A percentile compares a stretch with the other conserved stretches of the same genome.
phyloP scores from a whole-genome alignment of 2,113 vertebrate species.

The Perca flavescens region DNA sequence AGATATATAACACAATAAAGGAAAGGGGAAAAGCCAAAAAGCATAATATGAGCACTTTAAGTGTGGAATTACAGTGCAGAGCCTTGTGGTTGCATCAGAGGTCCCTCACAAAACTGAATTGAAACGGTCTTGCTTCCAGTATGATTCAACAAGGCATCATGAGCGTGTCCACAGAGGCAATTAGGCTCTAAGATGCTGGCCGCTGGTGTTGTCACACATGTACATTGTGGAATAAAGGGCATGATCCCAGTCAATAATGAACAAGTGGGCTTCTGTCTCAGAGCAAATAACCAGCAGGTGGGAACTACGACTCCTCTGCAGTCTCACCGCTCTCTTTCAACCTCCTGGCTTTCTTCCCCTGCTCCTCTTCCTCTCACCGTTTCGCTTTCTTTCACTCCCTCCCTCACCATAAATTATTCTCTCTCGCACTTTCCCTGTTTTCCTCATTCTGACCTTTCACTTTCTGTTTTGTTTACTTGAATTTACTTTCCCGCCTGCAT shows the following conservation, averaged over 20 bases:
- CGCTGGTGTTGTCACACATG: constrained; percentile 15
- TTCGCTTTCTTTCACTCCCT: constrained; percentile 11
- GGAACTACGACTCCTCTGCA: constrained; percentile 21
- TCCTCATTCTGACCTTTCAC: constrained; percentile 52
- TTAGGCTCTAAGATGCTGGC: constrained; percentile 10
- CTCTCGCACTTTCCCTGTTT: constrained; percentile 21
- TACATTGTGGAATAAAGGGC: constrained; percentile 31
- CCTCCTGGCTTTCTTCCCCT: constrained; percentile 24
- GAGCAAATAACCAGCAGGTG: constrained; percentile 50
- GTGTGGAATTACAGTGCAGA: constrained; percentile 44
- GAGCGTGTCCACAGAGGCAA: constrained; percentile 28
- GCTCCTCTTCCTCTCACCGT: constrained; percentile 5
- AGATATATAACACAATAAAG: no score
- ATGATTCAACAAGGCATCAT: constrained; percentile 30
- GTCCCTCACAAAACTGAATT: constrained; percentile 45
- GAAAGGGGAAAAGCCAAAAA: no score
- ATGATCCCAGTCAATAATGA: constrained; percentile 45
- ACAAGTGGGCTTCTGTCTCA: constrained; percentile 31
- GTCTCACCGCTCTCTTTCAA: constrained; percentile 4
- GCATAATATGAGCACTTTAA: not conserved
- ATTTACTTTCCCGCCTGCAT: constrained; percentile 62
- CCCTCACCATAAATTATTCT: constrained; percentile 39
- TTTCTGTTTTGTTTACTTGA: constrained; percentile 66
- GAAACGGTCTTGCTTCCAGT: constrained; percentile 40
- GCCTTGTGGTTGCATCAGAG: constrained; percentile 38